Conservation (phyloP, 2,797 vertebrate species). For the Eulemur coronatus region DNA sequence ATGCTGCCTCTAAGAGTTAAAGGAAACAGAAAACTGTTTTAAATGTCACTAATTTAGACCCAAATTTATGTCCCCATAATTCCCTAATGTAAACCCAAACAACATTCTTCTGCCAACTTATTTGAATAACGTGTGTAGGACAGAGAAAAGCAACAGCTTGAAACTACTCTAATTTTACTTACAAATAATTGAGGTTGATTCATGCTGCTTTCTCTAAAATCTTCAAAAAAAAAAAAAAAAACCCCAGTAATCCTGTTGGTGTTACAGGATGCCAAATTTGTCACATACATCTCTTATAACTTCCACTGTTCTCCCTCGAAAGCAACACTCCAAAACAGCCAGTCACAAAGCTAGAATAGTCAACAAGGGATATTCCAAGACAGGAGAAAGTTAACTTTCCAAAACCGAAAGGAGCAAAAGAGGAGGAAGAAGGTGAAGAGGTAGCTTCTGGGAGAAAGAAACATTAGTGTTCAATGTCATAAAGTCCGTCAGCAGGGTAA, state of each 20-base stretch:
- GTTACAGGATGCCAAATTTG: neutral
- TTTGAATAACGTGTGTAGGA: slow-evolving; percentile 17
- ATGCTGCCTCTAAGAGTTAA: neutral
- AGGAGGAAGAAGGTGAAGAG: neutral
- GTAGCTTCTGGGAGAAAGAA: neutral
- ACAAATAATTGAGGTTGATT: slow-evolving; percentile 57
- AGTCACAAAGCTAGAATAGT: neutral
- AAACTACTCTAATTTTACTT: slow-evolving; percentile 64
- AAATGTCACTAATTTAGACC: neutral
- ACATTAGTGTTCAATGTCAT: neutral
- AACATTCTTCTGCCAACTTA: neutral
- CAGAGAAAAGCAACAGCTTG: slow-evolving; percentile 49
- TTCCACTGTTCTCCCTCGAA: slow-evolving; percentile 6
- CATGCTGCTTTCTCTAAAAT: slow-evolving; percentile 35
- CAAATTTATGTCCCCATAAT: neutral
- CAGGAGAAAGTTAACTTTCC: neutral
- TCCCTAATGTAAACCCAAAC: neutral
- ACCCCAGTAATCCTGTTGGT: neutral
- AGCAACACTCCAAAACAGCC: neutral
- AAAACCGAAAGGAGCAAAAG: neutral
- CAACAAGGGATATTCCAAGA: neutral
- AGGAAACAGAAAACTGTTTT: neutral
- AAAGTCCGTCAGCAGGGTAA: neutral
- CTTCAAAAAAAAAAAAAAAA: neutral
- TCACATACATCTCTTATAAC: neutral